Percentiles rank a stretch among this genome's conserved stretches.
phyloP scores from a whole-genome alignment of 2,888 invertebrate genomes.

The Fissipunctia ypsillon region DNA sequence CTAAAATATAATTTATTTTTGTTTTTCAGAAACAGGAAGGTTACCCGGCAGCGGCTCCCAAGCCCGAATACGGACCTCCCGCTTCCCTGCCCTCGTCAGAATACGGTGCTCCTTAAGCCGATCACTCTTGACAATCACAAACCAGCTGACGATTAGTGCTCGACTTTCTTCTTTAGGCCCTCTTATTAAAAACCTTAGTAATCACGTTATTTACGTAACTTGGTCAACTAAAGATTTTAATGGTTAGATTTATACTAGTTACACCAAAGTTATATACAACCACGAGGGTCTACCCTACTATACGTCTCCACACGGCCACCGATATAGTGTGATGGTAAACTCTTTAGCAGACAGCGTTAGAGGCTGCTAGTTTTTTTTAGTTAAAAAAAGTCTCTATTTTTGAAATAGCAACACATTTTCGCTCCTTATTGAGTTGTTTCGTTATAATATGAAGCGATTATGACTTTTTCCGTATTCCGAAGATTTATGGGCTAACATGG shows the following conservation, averaged over 20 bases:
- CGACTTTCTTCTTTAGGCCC: slow-evolving; percentile 67
- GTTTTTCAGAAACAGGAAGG: slow-evolving; percentile 90
- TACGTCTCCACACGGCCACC: slow-evolving; percentile 29
- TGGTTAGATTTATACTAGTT: slow-evolving; percentile 42
- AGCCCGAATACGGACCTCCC: slow-evolving; percentile 87
- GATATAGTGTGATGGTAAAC: slow-evolving; percentile 29
- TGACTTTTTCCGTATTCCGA: slow-evolving; percentile 29
- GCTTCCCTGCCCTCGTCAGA: slow-evolving; percentile 89
- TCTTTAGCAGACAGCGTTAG: neutral
- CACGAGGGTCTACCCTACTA: slow-evolving; percentile 3
- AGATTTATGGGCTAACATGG: neutral
- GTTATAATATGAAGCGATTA: slow-evolving; percentile 57
- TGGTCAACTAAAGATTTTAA: slow-evolving; percentile 32
- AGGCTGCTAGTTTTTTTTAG: slow-evolving; percentile 4
- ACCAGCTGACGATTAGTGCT: slow-evolving; percentile 69
- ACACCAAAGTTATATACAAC: slow-evolving; percentile 61
- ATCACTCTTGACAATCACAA: slow-evolving; percentile 70
- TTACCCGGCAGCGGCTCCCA: slow-evolving; percentile 87
- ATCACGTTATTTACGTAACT: slow-evolving; percentile 44
- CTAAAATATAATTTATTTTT: neutral
- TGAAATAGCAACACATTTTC: slow-evolving; percentile 21
- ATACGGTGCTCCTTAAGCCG: slow-evolving; percentile 91
- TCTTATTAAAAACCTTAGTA: slow-evolving; percentile 58
- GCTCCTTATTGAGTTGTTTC: slow-evolving; percentile 56
- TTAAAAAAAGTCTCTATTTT: neutral